Evolutionary conservation across 1,140 invertebrate species (phyloP).

Genomic region (Calycopis cecrops): DNA sequence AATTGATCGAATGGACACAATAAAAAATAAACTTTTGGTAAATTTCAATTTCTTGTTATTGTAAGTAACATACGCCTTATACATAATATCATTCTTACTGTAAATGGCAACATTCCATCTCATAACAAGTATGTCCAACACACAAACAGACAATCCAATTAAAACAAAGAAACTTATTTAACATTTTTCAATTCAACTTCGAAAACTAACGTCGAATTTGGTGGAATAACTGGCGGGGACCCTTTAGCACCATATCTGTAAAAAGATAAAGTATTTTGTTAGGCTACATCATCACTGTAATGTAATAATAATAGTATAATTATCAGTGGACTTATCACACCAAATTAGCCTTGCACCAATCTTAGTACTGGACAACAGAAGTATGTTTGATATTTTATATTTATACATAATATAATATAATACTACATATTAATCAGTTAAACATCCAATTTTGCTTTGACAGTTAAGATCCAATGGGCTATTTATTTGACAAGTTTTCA

Average conservation of each 20-base stretch:
- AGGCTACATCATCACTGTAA: background rate
- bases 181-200: conserved; percentile 91
- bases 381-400: too few relatives aligned
- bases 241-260: conserved; percentile 88
- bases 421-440: too few relatives aligned
- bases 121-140: conserved; percentile 9
- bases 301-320: too few relatives aligned
- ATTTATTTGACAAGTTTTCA: too few relatives aligned
- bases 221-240: conserved; percentile 88
- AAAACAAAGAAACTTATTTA: conserved; percentile 73
- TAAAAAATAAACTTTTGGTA: background rate
- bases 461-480: too few relatives aligned
- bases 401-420: too few relatives aligned
- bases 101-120: conserved; percentile 9
- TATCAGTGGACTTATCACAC: too few relatives aligned
- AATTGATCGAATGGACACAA: conserved; percentile 5
- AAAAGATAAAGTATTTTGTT: conserved; percentile 28
- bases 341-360: too few relatives aligned
- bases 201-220: conserved; percentile 88
- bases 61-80: conserved; percentile 1
- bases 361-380: too few relatives aligned
- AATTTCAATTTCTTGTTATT: background rate
- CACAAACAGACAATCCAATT: background rate
- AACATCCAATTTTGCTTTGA: too few relatives aligned
- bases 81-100: background rate